Conservation (phyloP, 2,888 invertebrate genomes). For the Criorhina ranunculi region DNA sequence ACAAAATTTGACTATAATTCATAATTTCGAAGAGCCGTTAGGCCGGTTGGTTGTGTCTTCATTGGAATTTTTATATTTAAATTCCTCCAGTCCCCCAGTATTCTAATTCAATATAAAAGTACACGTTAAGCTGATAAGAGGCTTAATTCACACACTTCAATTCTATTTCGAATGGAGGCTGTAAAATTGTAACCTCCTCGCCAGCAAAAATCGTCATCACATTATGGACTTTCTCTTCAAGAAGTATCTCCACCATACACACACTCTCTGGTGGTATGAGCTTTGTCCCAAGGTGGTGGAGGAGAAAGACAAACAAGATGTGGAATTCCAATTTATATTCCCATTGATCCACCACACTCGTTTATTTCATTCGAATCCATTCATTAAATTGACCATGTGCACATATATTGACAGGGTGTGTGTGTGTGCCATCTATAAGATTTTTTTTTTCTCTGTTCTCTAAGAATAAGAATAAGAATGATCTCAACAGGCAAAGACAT, state of each 20-base stretch:
- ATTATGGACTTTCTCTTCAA: conserved; percentile 61
- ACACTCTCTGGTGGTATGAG: too few relatives aligned
- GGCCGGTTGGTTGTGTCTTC: conserved; percentile 34
- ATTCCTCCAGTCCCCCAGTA: conserved; percentile 16
- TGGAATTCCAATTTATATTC: conserved; percentile 76
- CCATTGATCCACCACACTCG: conserved; percentile 74
- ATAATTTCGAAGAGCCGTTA: conserved; percentile 36
- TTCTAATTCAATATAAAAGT: conserved; percentile 57
- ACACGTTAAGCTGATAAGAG: conserved; percentile 66
- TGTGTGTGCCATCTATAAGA: conserved; percentile 33
- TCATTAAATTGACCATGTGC: conserved; percentile 74
- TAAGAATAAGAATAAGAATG: conserved; percentile 68
- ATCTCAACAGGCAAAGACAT: conserved; percentile 63
- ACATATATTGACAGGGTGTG: conserved; percentile 15
- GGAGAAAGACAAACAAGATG: conserved; percentile 11
- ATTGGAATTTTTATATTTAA: conserved; percentile 2
- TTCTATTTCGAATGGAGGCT: conserved; percentile 52
- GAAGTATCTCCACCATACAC: conserved; percentile 16
- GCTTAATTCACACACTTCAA: conserved; percentile 52
- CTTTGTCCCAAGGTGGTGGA: neutral
- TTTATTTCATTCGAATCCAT: conserved; percentile 74
- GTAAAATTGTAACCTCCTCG: conserved; percentile 1
- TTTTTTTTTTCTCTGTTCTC: conserved; percentile 23
- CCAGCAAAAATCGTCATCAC: conserved; percentile 36
- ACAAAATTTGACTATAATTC: conserved; percentile 23